Base-by-base conservation (phyloP, 2,113 vertebrate genomes). In the Otis tarda region DNA sequence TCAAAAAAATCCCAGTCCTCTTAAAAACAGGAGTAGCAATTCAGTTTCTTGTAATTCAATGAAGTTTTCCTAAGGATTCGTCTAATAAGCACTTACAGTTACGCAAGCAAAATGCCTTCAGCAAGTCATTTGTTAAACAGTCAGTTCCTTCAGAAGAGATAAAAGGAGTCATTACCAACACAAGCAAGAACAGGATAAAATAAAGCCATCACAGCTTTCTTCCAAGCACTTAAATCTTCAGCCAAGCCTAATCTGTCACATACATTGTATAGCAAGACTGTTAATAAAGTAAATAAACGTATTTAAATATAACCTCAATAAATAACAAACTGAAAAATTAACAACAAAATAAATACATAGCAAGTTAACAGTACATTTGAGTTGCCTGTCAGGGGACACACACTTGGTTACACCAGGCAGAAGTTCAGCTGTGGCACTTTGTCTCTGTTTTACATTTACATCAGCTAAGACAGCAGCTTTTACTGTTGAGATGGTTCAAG, bases 51-150 rank as follows among this genome's bases (percentile, higher is more conserved):
- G 47, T 74, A 92, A 95, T 75, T 91, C 60, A 68, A 83, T 95
- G 80, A 94, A 96, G 88, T 96, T 97, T 94, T 97, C 94, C 93
- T 95, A 96, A 95, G 90, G 82, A 95, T 96, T 93, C 77, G 91
- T 94, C 93, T 95, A 95, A 97, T 96, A 98, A 95, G 84, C 96
- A 83, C 92, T 97, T 89, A 96, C 28, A 95, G 97, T 96, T 97
- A 96, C 68, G 89, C 95, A 97, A 97, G 94, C 61, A 96, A 97
- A 97, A 96, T 52, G 98, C 98, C 98, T 96, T 97, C 76, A 98
- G 98, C 98, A 97, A 98, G 97, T 98, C 97, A 97, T 98, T 98
- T 98, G 95, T 98, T 98, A 98, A 98, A 97, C 93, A 98, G 97
- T 98, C 98, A 98, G 97, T 89, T 98, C 95, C 95, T 97, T 96